A percentile compares a stretch with the other conserved stretches of the same genome.
phyloP scores from a whole-genome alignment of 37 sponge, comb jelly and placozoan species.

The Tethya wilhelma region DNA sequence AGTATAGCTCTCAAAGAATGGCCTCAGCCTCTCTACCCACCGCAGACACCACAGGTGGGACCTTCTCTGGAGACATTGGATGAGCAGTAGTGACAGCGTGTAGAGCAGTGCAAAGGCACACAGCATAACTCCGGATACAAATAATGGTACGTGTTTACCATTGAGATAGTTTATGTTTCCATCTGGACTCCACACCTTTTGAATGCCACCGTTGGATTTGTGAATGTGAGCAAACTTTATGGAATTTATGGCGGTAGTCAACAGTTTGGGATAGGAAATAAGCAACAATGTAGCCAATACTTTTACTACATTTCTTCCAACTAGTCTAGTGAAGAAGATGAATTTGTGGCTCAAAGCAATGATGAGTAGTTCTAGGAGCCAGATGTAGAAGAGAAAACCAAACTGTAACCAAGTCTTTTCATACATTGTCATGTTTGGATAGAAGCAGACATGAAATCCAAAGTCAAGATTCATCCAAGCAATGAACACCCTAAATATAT shows the following conservation, averaged over 20 bases:
- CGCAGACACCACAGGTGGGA: background rate
- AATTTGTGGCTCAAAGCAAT: background rate
- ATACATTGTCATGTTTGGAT: background rate
- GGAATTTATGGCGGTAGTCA: background rate
- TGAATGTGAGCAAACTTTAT: background rate
- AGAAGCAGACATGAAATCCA: constrained; percentile 1
- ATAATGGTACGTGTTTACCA: background rate
- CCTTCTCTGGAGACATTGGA: background rate
- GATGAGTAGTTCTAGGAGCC: background rate
- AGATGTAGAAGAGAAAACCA: background rate
- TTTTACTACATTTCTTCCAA: constrained; percentile 3
- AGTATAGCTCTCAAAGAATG: background rate
- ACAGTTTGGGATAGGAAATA: background rate
- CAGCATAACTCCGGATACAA: background rate
- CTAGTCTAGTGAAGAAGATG: constrained; percentile 1
- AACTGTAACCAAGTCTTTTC: background rate
- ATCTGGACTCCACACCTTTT: background rate
- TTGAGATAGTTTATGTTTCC: background rate
- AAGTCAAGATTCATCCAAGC: no score
- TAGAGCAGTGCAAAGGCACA: background rate
- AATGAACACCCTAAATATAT: no score
- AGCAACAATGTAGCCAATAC: background rate
- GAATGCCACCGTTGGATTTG: background rate
- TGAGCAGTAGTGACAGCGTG: background rate
- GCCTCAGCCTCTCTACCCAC: background rate